A percentile compares a stretch with the other conserved stretches of the same genome.
These are phyloP conservation scores for Parapristionchus giblindavisi DNA, from an alignment of 2,888 invertebrate genomes.

Conservation along the genomic window DNA sequence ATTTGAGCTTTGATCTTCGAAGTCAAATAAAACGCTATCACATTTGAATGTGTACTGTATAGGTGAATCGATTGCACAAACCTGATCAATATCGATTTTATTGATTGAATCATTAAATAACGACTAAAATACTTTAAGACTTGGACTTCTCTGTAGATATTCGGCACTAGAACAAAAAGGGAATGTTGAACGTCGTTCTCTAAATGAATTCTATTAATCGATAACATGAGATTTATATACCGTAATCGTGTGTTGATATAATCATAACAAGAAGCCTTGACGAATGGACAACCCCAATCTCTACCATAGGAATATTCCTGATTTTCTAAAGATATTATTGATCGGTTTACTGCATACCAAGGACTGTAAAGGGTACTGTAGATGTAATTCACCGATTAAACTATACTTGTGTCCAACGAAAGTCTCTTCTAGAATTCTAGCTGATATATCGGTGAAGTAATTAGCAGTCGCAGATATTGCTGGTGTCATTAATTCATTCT, in stretches of 20 bases:
- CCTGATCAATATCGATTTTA: too few relatives aligned
- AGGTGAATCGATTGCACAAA: background rate
- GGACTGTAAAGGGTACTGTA: slow-evolving; percentile 26
- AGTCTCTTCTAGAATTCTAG: slow-evolving; percentile 57
- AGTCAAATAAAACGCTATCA: background rate
- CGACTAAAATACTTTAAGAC: background rate
- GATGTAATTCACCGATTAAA: background rate
- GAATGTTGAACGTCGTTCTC: slow-evolving; percentile 34
- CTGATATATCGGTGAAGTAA: slow-evolving; percentile 57
- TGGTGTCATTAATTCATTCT: slow-evolving; percentile 65
- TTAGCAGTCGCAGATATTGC: slow-evolving; percentile 47
- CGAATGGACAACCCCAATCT: slow-evolving; percentile 55
- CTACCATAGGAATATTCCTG: slow-evolving; percentile 50
- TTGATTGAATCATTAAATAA: background rate
- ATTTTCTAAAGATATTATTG: background rate
- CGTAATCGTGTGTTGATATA: slow-evolving; percentile 41
- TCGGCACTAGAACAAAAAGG: slow-evolving; percentile 39
- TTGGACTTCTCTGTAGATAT: background rate
- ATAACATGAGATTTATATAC: background rate
- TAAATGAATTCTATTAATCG: slow-evolving; percentile 26
- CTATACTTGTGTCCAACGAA: slow-evolving; percentile 48
- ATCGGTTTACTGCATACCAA: slow-evolving; percentile 28
- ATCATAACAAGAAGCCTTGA: slow-evolving; percentile 50
- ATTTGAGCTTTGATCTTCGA: background rate
- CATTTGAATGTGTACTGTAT: background rate